phyloP scores from a whole-genome alignment of 2,113 vertebrate species.

The Oenanthe oenanthe region DNA sequence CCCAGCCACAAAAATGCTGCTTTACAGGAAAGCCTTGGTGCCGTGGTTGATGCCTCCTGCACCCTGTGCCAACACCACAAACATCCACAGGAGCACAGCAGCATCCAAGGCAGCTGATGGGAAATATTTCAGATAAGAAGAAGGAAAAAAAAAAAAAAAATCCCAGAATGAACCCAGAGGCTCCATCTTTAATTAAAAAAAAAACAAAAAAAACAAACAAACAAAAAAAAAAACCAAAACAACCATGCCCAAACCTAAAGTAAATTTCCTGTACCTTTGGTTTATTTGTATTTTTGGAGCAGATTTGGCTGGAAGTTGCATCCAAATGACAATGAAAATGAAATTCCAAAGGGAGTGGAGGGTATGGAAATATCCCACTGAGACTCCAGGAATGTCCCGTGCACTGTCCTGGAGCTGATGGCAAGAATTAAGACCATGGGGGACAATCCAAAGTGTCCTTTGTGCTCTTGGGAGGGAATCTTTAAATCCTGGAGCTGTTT shows the following conservation, averaged over 20 bases:
- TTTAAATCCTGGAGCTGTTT: neutral
- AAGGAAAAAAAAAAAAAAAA: neutral
- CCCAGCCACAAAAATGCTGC: slow-evolving; percentile 18
- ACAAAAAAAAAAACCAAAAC: neutral
- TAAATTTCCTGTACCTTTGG: neutral
- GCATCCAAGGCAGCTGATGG: neutral
- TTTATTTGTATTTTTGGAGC: neutral
- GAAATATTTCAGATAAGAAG: slow-evolving; percentile 22
- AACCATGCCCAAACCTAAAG: neutral
- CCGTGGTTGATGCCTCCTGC: neutral
- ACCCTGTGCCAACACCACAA: slow-evolving; percentile 12
- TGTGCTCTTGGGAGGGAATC: neutral
- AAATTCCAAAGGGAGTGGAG: neutral
- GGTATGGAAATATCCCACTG: neutral
- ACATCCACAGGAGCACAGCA: neutral
- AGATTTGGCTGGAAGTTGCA: neutral
- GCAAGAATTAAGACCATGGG: neutral
- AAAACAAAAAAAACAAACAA: neutral
- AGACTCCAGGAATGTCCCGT: neutral
- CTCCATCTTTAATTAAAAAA: neutral
- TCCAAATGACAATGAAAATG: neutral
- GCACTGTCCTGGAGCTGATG: neutral
- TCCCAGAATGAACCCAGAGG: neutral
- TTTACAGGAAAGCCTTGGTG: neutral
- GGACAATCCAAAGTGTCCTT: neutral